A percentile compares a stretch with the other conserved stretches of the same genome.
phyloP scores from a whole-genome alignment of 2,888 invertebrate species.

The Biston stratarius region DNA sequence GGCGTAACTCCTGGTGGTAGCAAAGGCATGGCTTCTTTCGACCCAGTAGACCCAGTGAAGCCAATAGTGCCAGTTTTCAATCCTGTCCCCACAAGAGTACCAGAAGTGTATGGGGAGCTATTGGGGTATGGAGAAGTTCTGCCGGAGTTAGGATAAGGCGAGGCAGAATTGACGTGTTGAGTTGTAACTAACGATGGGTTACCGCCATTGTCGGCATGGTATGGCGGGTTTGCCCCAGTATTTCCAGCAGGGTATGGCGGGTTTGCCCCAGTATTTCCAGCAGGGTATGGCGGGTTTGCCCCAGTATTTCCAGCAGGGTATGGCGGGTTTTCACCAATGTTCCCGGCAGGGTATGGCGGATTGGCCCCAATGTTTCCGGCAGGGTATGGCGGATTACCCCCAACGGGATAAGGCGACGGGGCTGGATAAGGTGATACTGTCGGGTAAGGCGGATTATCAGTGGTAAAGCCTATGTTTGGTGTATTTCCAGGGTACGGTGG shows the following conservation, averaged over 20 bases:
- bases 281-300: conserved; percentile 5
- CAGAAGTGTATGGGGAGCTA: conserved; percentile 25
- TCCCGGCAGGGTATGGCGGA: neutral
- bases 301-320: conserved; percentile 14
- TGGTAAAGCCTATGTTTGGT: conserved; percentile 18
- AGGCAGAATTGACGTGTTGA: conserved; percentile 24
- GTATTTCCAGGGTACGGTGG: conserved; percentile 35
- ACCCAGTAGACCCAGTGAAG: conserved; percentile 43
- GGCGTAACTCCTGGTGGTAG: conserved; percentile 57
- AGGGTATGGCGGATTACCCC: conserved; percentile 8
- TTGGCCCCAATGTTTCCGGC: neutral
- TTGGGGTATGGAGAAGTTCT: conserved; percentile 19
- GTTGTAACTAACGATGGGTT: conserved; percentile 6
- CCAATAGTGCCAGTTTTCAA: conserved; percentile 60
- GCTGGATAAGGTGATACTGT: conserved; percentile 23
- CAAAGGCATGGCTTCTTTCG: conserved; percentile 48
- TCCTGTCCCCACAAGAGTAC: conserved; percentile 2
- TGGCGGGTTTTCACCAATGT: conserved; percentile 7
- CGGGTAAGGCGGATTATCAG: conserved; percentile 41
- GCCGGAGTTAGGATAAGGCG: conserved; percentile 26
- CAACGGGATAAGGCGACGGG: conserved; percentile 2
- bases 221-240: neutral
- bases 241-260: conserved; percentile 13
- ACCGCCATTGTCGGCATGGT: conserved; percentile 8
- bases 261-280: neutral